Evolutionary conservation across 2,113 vertebrate species (phyloP), one percentile per base, ranked within the genome.

Genomic region (Ranitomeya variabilis): DNA sequence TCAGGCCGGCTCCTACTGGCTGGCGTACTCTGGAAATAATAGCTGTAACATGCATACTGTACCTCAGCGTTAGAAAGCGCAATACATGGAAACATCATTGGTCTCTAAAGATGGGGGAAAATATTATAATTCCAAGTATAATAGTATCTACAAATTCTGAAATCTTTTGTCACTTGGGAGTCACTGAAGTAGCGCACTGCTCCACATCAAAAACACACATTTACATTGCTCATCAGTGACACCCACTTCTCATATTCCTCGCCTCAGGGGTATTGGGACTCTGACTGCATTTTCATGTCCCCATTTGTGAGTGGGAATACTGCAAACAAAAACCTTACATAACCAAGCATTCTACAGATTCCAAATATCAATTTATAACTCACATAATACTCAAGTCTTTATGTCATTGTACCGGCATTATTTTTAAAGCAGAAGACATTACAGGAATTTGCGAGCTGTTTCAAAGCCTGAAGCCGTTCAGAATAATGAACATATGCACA

Each of bases 161-260:
- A 14, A 3, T 11, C 74, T 77, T 54, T 6, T 2, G 37, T 6
- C 45, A 13, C 76, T 23, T 7, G 77, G 52, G 77, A 79, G 12
- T 55, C 23, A 1, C 21, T 79, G 7, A 14, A 79, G 51, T 11
- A 55, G 16, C 51, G 21, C 77, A 55, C 51, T 57, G 77, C 4
- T 79, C 52, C 13, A 79, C 77, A 51, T 57, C 52, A n/a, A 78
- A 77, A 52, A 79, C n/a, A 79, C 51, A 79, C 52, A 79, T 79
- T 57, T 79, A 54, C 77, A 79, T 79, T 55, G 77, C 77, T 79
- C 26, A 79, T 79, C 2, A 9, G 21, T 4, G 55, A 15, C 77
- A 14, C 77, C 77, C 77, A 55, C 77, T 79, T 79, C n/a, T 79
- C 51, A 13, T 16, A 57, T 23, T 79, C 77, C 8, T 79, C n/a